Conservation (phyloP, 2,888 invertebrate genomes). For the Digitonthophagus gazella region DNA sequence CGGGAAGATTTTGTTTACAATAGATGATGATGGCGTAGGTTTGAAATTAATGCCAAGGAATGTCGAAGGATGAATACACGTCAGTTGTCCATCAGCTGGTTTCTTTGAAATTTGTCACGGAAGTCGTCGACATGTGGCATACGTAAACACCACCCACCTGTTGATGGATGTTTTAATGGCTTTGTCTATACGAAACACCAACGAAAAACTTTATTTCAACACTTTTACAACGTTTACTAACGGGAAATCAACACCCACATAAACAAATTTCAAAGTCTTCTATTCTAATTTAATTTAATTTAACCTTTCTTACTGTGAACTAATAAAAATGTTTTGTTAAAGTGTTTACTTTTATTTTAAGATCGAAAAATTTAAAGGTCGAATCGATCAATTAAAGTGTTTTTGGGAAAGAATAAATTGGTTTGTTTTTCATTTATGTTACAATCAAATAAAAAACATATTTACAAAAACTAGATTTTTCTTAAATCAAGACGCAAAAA, state of each 20-base stretch:
- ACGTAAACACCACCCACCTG: background rate
- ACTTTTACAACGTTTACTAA: background rate
- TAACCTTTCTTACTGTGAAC: too few species aligned
- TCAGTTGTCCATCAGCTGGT: background rate
- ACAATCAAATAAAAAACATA: too few species aligned
- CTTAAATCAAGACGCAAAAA: too few species aligned
- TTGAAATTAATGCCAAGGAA: background rate
- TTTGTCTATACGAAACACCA: too few species aligned
- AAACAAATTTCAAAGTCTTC: background rate
- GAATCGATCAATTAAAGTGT: too few species aligned
- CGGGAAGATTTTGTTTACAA: background rate
- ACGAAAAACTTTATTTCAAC: too few species aligned
- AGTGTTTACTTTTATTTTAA: too few species aligned
- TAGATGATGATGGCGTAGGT: background rate
- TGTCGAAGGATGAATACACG: background rate
- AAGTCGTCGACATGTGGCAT: background rate
- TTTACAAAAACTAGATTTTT: too few species aligned
- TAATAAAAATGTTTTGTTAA: too few species aligned
- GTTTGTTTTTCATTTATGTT: background rate
- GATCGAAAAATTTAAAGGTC: too few species aligned
- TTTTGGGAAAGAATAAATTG: background rate
- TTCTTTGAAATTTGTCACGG: background rate
- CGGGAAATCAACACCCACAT: background rate
- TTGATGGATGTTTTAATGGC: too few species aligned
- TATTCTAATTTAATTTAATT: background rate